These are phyloP conservation scores for Unio delphinus DNA, from an alignment of 2,888 invertebrate species.

Conservation along the genomic window DNA sequence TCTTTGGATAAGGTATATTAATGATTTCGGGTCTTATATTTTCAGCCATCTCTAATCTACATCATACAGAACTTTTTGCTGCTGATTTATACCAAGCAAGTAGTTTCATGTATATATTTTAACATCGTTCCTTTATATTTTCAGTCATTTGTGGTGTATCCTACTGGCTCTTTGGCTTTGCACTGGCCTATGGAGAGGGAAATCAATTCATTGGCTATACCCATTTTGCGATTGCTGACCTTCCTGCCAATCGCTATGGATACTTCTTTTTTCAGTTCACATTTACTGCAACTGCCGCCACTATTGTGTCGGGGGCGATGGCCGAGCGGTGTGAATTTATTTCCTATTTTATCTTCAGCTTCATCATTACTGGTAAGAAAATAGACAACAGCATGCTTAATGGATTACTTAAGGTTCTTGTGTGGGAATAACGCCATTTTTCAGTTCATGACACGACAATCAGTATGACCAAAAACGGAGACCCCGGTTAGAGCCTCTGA, in stretches of 20 bases:
- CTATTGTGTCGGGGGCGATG: conserved; percentile 75
- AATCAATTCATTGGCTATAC: conserved; percentile 70
- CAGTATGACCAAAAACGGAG: too few species aligned
- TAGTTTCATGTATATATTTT: too few species aligned
- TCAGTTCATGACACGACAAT: too few species aligned
- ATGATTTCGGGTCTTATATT: too few species aligned
- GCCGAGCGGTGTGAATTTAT: conserved; percentile 75
- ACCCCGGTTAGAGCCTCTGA: too few species aligned
- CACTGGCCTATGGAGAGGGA: conserved; percentile 53
- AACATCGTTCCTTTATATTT: not conserved
- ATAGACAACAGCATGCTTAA: too few species aligned
- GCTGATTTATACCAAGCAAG: too few species aligned
- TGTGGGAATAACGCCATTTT: too few species aligned
- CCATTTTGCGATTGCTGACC: conserved; percentile 43
- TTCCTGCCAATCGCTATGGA: conserved; percentile 46
- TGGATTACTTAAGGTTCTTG: too few species aligned
- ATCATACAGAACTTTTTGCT: too few species aligned
- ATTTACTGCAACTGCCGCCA: conserved; percentile 76
- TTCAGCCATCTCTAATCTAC: too few species aligned
- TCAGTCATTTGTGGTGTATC: conserved; percentile 54
- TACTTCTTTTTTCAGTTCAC: conserved; percentile 75
- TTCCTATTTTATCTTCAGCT: conserved; percentile 74
- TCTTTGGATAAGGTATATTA: too few species aligned
- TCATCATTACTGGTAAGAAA: conserved; percentile 73
- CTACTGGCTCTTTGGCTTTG: conserved; percentile 56